phyloP scores from a whole-genome alignment of 2,113 vertebrate species.

The Forbesichthys papilliferus region DNA sequence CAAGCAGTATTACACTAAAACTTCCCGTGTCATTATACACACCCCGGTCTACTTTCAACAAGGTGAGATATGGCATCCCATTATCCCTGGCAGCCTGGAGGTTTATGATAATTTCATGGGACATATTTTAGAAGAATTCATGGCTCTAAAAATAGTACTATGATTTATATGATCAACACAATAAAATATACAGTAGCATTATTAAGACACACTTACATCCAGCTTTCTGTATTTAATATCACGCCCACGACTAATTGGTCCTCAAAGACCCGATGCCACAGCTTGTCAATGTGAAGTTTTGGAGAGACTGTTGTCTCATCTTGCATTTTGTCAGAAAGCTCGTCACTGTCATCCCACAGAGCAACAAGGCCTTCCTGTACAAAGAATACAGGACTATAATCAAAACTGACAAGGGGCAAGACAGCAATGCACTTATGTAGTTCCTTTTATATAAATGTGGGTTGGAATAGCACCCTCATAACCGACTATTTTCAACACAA shows the following conservation, averaged over 20 bases:
- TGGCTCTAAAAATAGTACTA: neutral
- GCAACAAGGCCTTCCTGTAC: conserved; percentile 84
- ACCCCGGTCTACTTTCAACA: conserved; percentile 7
- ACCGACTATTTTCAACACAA: neutral
- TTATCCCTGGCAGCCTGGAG: conserved; percentile 11
- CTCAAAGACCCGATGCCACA: conserved; percentile 85
- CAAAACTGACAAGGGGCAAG: conserved; percentile 49
- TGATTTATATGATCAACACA: neutral
- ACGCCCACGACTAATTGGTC: conserved; percentile 86
- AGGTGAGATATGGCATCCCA: neutral
- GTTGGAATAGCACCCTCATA: neutral
- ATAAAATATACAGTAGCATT: neutral
- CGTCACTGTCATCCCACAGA: conserved; percentile 85
- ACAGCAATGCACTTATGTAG: conserved; percentile 41
- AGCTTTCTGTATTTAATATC: conserved; percentile 69
- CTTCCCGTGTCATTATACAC: conserved; percentile 20
- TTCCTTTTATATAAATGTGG: conserved; percentile 7
- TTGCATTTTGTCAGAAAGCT: conserved; percentile 61
- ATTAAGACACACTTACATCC: conserved; percentile 74
- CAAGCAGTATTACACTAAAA: conserved; percentile 14
- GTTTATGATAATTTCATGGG: neutral
- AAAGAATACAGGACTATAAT: conserved; percentile 43
- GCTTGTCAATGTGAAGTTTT: conserved; percentile 73
- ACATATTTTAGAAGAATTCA: neutral
- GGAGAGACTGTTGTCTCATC: conserved; percentile 50